These are phyloP conservation scores for Trichomalopsis sarcophagae DNA, from an alignment of 1,140 invertebrate genomes.

Conservation along the genomic window DNA sequence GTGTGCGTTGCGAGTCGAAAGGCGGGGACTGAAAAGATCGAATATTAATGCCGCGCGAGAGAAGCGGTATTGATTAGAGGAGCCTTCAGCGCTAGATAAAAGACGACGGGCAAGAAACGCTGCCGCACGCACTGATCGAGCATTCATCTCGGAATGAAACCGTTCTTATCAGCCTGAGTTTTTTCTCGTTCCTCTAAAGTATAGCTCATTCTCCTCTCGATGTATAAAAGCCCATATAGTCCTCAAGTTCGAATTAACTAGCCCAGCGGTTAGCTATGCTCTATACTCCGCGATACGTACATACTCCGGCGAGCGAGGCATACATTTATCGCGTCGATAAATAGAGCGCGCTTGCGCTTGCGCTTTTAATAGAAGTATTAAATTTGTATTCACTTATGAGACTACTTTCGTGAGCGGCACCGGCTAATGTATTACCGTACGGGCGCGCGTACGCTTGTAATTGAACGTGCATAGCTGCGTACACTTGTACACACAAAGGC, in stretches of 20 bases:
- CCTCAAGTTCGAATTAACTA: background rate
- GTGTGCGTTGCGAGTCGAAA: background rate
- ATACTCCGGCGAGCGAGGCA: background rate
- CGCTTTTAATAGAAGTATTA: conserved; percentile 8
- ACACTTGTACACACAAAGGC: background rate
- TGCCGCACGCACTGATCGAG: background rate
- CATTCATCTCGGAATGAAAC: background rate
- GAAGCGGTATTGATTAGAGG: conserved; percentile 2
- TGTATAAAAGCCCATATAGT: background rate
- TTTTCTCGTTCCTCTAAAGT: too few species aligned
- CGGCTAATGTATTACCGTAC: background rate
- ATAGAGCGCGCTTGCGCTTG: background rate
- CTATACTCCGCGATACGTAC: too few species aligned
- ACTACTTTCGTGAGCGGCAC: background rate
- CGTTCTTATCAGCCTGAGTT: background rate
- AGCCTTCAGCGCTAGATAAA: background rate
- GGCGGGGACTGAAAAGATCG: background rate
- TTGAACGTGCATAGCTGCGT: conserved; percentile 11
- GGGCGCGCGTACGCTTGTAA: background rate
- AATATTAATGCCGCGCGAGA: background rate
- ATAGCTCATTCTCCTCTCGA: too few species aligned
- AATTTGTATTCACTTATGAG: conserved; percentile 9
- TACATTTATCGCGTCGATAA: conserved; percentile 6
- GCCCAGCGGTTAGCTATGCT: background rate
- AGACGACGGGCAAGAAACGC: background rate